phyloP scores from a whole-genome alignment of 2,113 vertebrate species.

The Panthera tigris region DNA sequence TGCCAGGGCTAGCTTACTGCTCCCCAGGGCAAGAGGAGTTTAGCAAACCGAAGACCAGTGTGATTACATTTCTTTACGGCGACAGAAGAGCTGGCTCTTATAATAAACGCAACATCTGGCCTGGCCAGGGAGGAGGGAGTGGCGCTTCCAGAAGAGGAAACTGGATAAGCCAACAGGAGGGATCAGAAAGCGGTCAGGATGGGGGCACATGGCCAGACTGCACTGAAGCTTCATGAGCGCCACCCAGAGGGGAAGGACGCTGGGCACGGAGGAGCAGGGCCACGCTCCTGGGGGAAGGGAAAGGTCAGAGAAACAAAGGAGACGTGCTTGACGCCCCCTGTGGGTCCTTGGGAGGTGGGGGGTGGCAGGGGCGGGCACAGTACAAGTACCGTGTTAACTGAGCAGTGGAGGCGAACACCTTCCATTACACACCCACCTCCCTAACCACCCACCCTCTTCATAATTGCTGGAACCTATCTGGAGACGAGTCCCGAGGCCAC shows the following conservation, averaged over 20 bases:
- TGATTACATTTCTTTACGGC: background rate
- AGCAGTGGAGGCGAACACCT: fast-evolving
- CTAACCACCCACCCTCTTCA: background rate
- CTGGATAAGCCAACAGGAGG: background rate
- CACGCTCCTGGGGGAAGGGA: fast-evolving
- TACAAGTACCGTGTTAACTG: background rate
- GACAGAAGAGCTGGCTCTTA: background rate
- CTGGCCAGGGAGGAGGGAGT: background rate
- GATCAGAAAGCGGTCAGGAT: too few relatives aligned
- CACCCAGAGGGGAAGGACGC: fast-evolving
- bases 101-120: background rate
- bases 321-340: background rate
- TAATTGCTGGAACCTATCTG: background rate
- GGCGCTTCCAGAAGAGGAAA: background rate
- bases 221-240: background rate
- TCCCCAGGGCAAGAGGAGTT: background rate
- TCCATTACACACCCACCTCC: background rate
- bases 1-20: background rate
- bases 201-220: background rate
- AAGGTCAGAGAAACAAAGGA: background rate
- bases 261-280: too few relatives aligned
- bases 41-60: background rate
- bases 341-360: too few relatives aligned
- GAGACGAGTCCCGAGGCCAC: background rate
- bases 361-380: too few relatives aligned